Conservation (phyloP, 1,140 invertebrate species). For the Drosophila takahashii region DNA sequence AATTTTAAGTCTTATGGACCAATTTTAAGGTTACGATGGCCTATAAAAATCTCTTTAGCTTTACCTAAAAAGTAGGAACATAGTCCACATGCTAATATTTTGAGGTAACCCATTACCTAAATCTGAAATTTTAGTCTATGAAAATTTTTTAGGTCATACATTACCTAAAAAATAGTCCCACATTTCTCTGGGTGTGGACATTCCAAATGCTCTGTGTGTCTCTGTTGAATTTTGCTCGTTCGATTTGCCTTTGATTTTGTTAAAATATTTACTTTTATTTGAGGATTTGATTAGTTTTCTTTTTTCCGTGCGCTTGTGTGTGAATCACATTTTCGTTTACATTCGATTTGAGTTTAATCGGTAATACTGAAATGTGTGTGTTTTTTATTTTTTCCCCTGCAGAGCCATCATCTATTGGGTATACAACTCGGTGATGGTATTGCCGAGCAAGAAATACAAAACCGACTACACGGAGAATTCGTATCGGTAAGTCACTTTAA, state of each 20-base stretch:
- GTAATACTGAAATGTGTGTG: conserved; percentile 27
- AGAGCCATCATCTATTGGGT: conserved; percentile 97
- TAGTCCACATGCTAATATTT: too few species aligned
- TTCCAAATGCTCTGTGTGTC: conserved; percentile 3
- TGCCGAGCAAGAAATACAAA: conserved; percentile 93
- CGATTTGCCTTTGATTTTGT: conserved; percentile 52
- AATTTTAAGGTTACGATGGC: too few species aligned
- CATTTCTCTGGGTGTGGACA: too few species aligned
- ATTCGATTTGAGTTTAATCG: conserved; percentile 38
- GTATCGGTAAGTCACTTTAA: conserved; percentile 87
- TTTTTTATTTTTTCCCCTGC: conserved; percentile 11
- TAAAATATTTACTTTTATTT: conserved; percentile 64
- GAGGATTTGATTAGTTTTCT: conserved; percentile 57
- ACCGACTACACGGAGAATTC: conserved; percentile 92
- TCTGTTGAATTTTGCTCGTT: conserved; percentile 20
- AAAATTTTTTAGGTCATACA: too few species aligned
- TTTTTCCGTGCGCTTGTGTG: conserved; percentile 2
- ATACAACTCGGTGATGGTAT: conserved; percentile 93
- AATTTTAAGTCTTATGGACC: too few species aligned
- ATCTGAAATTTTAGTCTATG: too few species aligned
- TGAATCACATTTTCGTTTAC: conserved; percentile 40
- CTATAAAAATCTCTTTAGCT: too few species aligned
- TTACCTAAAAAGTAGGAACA: too few species aligned
- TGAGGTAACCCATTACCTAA: too few species aligned
- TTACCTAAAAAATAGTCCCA: too few species aligned